phyloP scores from a whole-genome alignment of 1,140 invertebrate genomes.

The Hyles euphorbiae region DNA sequence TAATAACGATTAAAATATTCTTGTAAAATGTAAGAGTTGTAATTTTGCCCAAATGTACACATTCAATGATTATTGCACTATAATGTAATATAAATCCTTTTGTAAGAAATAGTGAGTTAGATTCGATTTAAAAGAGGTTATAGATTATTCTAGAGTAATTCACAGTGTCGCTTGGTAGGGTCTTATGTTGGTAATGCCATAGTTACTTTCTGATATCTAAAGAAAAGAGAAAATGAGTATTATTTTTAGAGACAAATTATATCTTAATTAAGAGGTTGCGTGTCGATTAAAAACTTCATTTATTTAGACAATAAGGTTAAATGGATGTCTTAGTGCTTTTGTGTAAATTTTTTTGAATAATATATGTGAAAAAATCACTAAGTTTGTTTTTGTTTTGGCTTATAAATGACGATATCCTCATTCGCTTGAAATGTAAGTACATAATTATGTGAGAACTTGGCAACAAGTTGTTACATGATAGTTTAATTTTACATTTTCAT shows the following conservation, averaged over 20 bases:
- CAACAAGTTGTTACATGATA: too few relatives aligned
- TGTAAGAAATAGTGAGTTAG: constrained; percentile 60
- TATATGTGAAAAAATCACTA: constrained; percentile 72
- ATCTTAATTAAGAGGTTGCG: constrained; percentile 70
- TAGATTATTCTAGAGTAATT: constrained; percentile 56
- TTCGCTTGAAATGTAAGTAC: too few relatives aligned
- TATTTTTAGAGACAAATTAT: constrained; percentile 74
- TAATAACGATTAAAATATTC: constrained; percentile 19
- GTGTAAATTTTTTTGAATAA: constrained; percentile 76
- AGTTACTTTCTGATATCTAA: constrained; percentile 59
- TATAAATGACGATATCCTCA: too few relatives aligned
- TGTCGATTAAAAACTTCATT: constrained; percentile 72
- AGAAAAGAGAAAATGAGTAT: constrained; percentile 67
- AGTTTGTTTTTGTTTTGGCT: too few relatives aligned
- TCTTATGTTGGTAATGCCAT: constrained; percentile 70
- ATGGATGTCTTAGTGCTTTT: constrained; percentile 77
- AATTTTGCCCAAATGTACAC: constrained; percentile 62
- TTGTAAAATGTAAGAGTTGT: constrained; percentile 42
- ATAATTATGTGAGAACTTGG: too few relatives aligned
- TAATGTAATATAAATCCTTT: constrained; percentile 59
- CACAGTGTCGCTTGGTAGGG: constrained; percentile 65
- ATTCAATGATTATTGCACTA: constrained; percentile 64
- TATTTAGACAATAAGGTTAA: constrained; percentile 76
- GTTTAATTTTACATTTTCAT: too few relatives aligned
- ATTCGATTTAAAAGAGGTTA: constrained; percentile 41